phyloP scores from a whole-genome alignment of 2,888 invertebrate species.

The Julus scanicus region DNA sequence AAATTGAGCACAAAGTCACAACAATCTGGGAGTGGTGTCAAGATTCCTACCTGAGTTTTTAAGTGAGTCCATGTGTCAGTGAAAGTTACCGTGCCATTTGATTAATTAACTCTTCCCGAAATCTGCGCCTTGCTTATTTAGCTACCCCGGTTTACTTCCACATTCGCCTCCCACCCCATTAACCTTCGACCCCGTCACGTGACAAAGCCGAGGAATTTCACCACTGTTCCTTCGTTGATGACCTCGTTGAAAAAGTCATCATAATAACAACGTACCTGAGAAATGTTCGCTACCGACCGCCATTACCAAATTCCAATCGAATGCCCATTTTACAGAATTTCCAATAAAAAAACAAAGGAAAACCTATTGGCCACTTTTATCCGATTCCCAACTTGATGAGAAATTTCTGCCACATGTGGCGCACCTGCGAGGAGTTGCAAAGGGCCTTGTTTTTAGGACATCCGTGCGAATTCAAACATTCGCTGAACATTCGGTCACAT shows the following conservation, averaged over 20 bases:
- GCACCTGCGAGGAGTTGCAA: slow-evolving; percentile 71
- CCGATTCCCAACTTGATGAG: slow-evolving; percentile 55
- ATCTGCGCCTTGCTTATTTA: not conserved
- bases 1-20: not conserved
- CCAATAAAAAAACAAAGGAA: not conserved
- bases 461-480: slow-evolving; percentile 79
- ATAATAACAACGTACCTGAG: not conserved
- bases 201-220: not conserved
- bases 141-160: not conserved
- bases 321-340: slow-evolving; percentile 20
- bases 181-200: not conserved
- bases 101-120: not conserved
- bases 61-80: not conserved
- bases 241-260: not conserved
- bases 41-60: slow-evolving; percentile 3
- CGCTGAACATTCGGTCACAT: slow-evolving; percentile 82
- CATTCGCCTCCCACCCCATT: not conserved
- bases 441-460: slow-evolving; percentile 79
- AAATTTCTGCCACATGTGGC: slow-evolving; percentile 55
- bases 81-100: not conserved
- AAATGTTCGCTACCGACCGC: not conserved
- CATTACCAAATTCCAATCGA: not conserved
- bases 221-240: not conserved
- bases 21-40: not conserved
- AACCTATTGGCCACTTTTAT: not conserved